Evolutionary conservation across 2,113 vertebrate species (phyloP).

Genomic region (Colinus virginianus): DNA sequence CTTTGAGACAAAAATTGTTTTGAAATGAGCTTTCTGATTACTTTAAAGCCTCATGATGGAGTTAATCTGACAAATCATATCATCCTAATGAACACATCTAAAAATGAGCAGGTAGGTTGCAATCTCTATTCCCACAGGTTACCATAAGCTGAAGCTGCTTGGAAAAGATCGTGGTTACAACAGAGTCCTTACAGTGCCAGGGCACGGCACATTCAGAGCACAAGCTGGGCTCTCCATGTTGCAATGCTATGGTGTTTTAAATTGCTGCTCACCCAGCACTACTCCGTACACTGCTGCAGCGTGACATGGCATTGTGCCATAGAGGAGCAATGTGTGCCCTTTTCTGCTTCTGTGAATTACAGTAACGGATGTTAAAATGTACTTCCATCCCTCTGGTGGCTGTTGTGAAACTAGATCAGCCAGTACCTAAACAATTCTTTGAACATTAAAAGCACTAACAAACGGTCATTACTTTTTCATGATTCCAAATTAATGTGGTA

Average conservation of each 20-base stretch:
- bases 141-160: neutral
- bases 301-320: rapidly evolving
- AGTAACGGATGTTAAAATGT: neutral
- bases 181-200: neutral
- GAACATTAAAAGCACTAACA: neutral
- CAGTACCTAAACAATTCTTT: neutral
- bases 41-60: neutral
- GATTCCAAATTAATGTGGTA: neutral
- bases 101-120: neutral
- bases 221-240: neutral
- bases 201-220: neutral
- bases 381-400: neutral
- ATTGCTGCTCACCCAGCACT: neutral
- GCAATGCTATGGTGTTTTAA: rapidly evolving
- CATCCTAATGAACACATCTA: neutral
- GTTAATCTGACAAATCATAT: neutral
- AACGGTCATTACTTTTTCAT: neutral
- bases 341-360: neutral
- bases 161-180: neutral
- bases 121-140: neutral
- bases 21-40: neutral
- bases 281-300: neutral
- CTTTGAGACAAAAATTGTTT: neutral
- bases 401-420: neutral
- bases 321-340: neutral